phyloP scores from a whole-genome alignment of 2,797 vertebrate genomes.

The Phoxinus dragarum region DNA sequence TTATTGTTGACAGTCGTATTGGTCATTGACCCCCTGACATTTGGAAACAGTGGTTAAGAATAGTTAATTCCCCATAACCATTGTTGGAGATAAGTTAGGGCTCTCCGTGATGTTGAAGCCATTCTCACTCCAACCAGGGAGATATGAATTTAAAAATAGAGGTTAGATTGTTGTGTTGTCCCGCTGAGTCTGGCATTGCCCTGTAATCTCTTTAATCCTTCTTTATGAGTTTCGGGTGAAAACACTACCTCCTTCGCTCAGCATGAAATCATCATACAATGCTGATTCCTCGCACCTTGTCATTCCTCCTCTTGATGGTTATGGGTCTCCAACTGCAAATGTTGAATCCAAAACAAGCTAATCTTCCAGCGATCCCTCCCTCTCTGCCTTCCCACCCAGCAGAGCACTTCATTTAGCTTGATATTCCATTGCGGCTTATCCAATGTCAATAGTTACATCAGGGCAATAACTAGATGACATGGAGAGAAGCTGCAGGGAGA shows the following conservation, averaged over 20 bases:
- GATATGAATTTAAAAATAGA: slow-evolving; percentile 24
- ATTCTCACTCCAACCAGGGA: not conserved
- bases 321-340: slow-evolving; percentile 23
- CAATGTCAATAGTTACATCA: slow-evolving; percentile 56
- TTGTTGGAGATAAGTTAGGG: slow-evolving; percentile 23
- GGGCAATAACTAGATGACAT: slow-evolving; percentile 53
- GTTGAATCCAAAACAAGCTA: slow-evolving; percentile 41
- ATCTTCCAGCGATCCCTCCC: slow-evolving; percentile 14
- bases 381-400: slow-evolving; percentile 17
- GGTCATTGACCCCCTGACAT: not conserved
- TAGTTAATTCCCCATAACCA: not conserved
- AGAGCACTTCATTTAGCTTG: slow-evolving; percentile 39
- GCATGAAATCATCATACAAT: slow-evolving; percentile 34
- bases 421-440: slow-evolving; percentile 34
- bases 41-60: not conserved
- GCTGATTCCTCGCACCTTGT: slow-evolving; percentile 27
- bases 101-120: not conserved
- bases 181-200: slow-evolving; percentile 9
- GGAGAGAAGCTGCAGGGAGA: slow-evolving; percentile 36
- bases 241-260: slow-evolving; percentile 17
- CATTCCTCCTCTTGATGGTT: slow-evolving; percentile 28
- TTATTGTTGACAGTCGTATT: not conserved
- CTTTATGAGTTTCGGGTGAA: slow-evolving; percentile 25
- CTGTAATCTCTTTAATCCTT: slow-evolving; percentile 41
- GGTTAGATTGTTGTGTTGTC: slow-evolving; percentile 10